Evolutionary conservation across 2,113 vertebrate genomes (phyloP), one percentile per base, ranked within the genome.

Genomic region (Eublepharis macularius): DNA sequence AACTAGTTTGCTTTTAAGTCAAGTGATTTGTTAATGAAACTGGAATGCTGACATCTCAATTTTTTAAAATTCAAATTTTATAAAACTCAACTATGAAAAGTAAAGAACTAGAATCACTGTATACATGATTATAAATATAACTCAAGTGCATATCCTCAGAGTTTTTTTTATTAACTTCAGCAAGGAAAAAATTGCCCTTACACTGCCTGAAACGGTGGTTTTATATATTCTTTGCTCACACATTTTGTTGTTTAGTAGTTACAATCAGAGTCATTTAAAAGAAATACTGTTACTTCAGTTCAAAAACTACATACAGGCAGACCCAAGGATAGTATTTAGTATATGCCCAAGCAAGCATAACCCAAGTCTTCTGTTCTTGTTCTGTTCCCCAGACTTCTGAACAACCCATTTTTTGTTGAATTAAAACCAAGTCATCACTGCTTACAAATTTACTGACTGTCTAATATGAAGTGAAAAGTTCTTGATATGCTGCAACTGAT

Each of bases 1-100:
- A 92, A 88, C 54, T 87, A 89, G 88, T 87, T 91, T 76, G 76
- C 1, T 41, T 74, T 88, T 92, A 82, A 84, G 13, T 73, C 41
- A 88, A 88, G 76, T 85, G 39, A 70, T 79, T 75, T 80, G 85
- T 85, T 86, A 72, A 72, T 57, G 80, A 14, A 82, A 76, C 76
- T 80, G 83, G 73, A 74, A 82, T 86, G 85, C 32, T 82, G 81
- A 86, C 8, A 92, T 91, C 88, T 80, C 57, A 51, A 13, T 51
- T 51, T 51, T 51, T 51, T 51, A 4, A 51, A 51, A n/a, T n/a
- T n/a, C 85, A 87, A 83, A 91, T 82, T 92, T 84, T 88, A 93
- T 88, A 81, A 82, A 91, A 83, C 11, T 74, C 36, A 57, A 90
- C 65, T 86, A 80, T 89, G 70, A 1, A 80, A 88, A 84, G 54